Evolutionary conservation across 2,888 invertebrate genomes (phyloP), one percentile per base, ranked within the genome.

Genomic region (Phlogophora meticulosa): DNA sequence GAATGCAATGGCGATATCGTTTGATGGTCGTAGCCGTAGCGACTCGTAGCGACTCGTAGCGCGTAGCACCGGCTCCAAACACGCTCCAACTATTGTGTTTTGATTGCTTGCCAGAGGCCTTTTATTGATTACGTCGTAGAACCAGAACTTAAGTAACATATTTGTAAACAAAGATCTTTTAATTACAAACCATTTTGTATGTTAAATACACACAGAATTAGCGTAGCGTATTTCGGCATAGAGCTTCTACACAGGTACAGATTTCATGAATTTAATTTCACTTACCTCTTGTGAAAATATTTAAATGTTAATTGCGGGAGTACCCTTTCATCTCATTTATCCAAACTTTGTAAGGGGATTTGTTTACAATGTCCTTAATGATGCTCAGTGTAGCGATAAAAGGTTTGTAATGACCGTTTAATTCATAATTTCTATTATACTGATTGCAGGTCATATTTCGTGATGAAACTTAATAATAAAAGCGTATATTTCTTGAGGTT

Each of bases 1-100:
- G 90, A 92, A 92, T 84, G 88, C 89, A 87, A 91, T 88, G 88
- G 88, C 88, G 89, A 91, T 92, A 92, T 91, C 91, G 92, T 92
- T 93, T 91, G 93, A 90, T 91, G 87, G 85, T 72, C 84, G 87
- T 84, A 84, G 85, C 83, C 84, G 87, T 84, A 84, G 85, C 83
- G 74, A 81, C 68, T 82, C 85, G 87, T 89, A 88, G 85, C 85
- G 72, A 80, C 74, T 82, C 85, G 87, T 89, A 87, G 85, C 85
- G 79, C 83, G 87, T 83, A 83, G 86, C 84, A 78, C 81, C 82
- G 82, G 81, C 80, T 78, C 80, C 56, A 78, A 85, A 85, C 84
- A 84, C 85, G 84, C 85, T 83, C 77, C 81, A 76, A 80, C 86
- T 85, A 87, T 88, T 90, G 90, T 90, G 85, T 90, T 92, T 91